phyloP scores from a whole-genome alignment of 37 sponge, comb jelly and placozoan genomes.

The Trichoplax adhaerens region DNA sequence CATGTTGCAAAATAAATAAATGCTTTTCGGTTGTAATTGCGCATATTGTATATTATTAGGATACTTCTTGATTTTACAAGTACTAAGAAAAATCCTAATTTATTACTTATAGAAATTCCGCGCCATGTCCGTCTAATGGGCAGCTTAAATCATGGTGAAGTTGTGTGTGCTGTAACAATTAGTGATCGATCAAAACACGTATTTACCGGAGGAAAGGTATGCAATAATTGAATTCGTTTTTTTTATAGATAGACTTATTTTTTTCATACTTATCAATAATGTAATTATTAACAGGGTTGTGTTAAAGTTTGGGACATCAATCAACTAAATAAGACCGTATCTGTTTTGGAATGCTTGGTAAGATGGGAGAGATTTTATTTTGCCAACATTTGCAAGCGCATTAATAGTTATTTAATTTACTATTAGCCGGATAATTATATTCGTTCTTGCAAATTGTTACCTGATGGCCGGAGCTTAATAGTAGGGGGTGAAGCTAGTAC shows the following conservation, averaged over 20 bases:
- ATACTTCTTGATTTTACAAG: background rate
- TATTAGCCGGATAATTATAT: slow-evolving; percentile 69
- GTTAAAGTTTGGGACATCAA: slow-evolving; percentile 87
- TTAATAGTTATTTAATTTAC: background rate
- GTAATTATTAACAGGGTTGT: slow-evolving; percentile 41
- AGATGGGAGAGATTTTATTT: slow-evolving; percentile 1
- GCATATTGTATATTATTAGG: background rate
- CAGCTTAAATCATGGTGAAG: slow-evolving; percentile 57
- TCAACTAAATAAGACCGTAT: slow-evolving; percentile 38
- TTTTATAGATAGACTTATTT: background rate
- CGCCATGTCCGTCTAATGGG: slow-evolving; percentile 1
- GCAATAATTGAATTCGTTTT: background rate
- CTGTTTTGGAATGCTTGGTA: slow-evolving; percentile 62
- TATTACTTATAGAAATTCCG: slow-evolving; percentile 8
- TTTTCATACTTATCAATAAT: background rate
- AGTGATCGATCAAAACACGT: slow-evolving; percentile 27
- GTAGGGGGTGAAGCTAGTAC: slow-evolving; percentile 94
- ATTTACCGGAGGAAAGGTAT: slow-evolving; percentile 87
- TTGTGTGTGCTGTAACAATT: slow-evolving; percentile 85
- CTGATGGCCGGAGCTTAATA: slow-evolving; percentile 75
- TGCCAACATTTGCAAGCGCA: background rate
- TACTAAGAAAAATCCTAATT: background rate
- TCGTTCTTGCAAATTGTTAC: slow-evolving; percentile 84
- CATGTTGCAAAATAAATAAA: background rate
- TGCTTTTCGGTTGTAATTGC: background rate